A percentile compares a stretch with the other conserved stretches of the same genome.
Evolutionary conservation across 2,888 invertebrate genomes (phyloP).

Genomic region (Drosophila merina): DNA sequence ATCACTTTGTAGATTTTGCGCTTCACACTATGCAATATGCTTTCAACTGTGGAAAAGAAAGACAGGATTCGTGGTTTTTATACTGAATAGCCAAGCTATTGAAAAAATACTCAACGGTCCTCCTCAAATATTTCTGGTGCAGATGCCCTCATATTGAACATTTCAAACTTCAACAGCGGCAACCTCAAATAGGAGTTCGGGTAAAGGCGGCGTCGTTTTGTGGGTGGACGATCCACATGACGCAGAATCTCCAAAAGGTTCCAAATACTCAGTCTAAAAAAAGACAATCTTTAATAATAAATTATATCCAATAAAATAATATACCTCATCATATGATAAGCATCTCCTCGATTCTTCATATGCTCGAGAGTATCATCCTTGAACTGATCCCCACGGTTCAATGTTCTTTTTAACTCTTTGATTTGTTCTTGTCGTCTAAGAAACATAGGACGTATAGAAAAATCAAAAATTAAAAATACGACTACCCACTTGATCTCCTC

Average conservation of each 20-base stretch:
- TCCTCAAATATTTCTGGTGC: constrained; percentile 80
- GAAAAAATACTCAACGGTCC: constrained; percentile 67
- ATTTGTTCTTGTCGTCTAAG: constrained; percentile 74
- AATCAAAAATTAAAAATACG: too few relatives aligned
- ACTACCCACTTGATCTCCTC: constrained; percentile 77
- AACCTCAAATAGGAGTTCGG: constrained; percentile 80
- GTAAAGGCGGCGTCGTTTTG: constrained; percentile 66
- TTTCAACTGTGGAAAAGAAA: constrained; percentile 64
- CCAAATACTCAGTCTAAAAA: constrained; percentile 74
- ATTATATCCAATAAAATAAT: too few relatives aligned
- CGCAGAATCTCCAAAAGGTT: constrained; percentile 79
- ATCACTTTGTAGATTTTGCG: constrained; percentile 72
- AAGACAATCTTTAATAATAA: not conserved
- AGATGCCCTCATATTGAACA: constrained; percentile 73
- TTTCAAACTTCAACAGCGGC: constrained; percentile 81
- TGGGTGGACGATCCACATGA: constrained; percentile 73
- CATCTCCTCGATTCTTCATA: constrained; percentile 73
- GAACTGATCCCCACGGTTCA: constrained; percentile 51
- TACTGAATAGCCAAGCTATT: not conserved
- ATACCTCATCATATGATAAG: constrained; percentile 78
- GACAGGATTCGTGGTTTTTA: not conserved
- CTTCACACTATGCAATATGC: constrained; percentile 69
- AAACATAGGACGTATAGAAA: not conserved
- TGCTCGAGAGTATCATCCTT: constrained; percentile 56
- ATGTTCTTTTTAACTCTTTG: constrained; percentile 59